Evolutionary conservation across 2,113 vertebrate species (phyloP).

Genomic region (Stigmatopora nigra): DNA sequence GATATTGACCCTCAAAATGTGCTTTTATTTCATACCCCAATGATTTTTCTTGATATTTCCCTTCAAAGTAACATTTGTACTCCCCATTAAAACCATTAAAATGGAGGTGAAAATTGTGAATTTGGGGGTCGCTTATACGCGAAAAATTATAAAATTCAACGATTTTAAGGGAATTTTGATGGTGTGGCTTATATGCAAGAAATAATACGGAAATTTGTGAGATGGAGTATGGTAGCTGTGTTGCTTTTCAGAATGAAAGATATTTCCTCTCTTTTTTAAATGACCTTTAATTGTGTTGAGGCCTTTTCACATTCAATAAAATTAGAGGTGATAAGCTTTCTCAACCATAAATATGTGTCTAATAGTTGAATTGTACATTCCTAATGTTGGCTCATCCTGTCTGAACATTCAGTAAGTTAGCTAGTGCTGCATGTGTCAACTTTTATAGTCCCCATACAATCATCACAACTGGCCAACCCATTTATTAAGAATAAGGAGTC

Average conservation of each 20-base stretch:
- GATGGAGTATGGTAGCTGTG: conserved; percentile 26
- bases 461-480: conserved; percentile 14
- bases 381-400: conserved; percentile 13
- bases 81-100: no score
- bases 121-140: no score
- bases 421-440: conserved; percentile 44
- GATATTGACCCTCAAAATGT: no score
- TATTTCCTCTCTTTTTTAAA: not conserved
- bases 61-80: no score
- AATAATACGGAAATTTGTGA: conserved; percentile 3
- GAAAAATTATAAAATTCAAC: no score
- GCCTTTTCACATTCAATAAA: conserved; percentile 27
- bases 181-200: no score
- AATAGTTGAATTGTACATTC: conserved; percentile 38
- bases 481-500: conserved; percentile 1
- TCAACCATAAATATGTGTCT: conserved; percentile 1
- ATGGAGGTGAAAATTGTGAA: no score
- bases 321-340: not conserved
- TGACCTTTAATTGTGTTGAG: conserved; percentile 34
- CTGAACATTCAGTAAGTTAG: conserved; percentile 9
- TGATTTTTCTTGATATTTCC: no score
- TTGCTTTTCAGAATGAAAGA: conserved; percentile 17
- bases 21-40: no score
- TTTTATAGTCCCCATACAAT: conserved; percentile 37
- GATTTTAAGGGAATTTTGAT: no score